Evolutionary conservation across 2,113 vertebrate species (phyloP), one percentile per base, ranked within the genome.

Genomic region (Cathartes aura): DNA sequence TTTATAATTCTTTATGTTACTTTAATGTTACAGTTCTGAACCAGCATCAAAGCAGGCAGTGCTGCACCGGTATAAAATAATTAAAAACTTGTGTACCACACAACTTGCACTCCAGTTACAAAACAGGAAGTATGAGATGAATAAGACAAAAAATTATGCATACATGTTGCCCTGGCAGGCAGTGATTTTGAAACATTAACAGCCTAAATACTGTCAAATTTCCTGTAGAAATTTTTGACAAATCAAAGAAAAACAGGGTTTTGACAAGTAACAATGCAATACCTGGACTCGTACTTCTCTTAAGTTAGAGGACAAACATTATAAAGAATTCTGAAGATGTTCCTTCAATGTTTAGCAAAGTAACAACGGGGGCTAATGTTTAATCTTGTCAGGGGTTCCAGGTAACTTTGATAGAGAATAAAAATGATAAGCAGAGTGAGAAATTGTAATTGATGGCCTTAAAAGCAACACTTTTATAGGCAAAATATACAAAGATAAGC

Each of bases 121-220:
- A 82, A 88, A 52, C 5, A 74, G 70, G 27, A 82, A 53, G 6
- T 18, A 38, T 20, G 14, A 80, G 27, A 62, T 60, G 5, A 84
- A n/a, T 56, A 94, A 66, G 27, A 9, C 12, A 53, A 55, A 74
- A 74, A 66, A 43, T 24, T n/a, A 24, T 34, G 7, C 24, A n/a
- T 67, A 26, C 0, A 0, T 40, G 19, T 43, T 78, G 23, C 27
- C 20, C 15, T 47, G 21, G 2, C 1, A 60, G 20, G 36, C 13
- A 71, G n/a, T 26, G 34, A 66, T 53, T 80, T 86, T 93, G 36
- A 74, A 82, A 80, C 8, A 30, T 27, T 67, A 45, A 6, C 12
- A 38, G 27, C 15, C 17, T 79, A 53, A 92, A 74, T 43, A 18
- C 55, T 26, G 17, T 60, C 40, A 66, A 38, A 64, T 85, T 90